A percentile compares a stretch with the other conserved stretches of the same genome.
These are phyloP conservation scores for Rhabdornis inornatus DNA, from an alignment of 2,113 vertebrate species.

Conservation along the genomic window DNA sequence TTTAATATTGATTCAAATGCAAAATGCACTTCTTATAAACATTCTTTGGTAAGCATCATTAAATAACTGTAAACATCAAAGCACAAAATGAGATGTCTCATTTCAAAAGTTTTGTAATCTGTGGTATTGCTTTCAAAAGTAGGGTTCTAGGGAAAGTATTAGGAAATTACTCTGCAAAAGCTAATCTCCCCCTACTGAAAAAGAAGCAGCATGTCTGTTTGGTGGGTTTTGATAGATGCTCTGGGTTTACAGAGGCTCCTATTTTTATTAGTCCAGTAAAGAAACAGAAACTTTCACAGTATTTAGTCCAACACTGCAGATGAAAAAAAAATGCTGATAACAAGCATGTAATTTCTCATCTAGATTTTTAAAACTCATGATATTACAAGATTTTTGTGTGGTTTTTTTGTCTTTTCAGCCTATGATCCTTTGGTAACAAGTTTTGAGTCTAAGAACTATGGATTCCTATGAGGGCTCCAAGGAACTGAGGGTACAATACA, in stretches of 20 bases:
- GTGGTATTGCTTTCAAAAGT: neutral
- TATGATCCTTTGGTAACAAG: neutral
- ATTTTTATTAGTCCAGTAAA: neutral
- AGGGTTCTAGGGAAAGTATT: neutral
- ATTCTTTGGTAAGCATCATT: neutral
- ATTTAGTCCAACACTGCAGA: neutral
- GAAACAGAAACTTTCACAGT: neutral
- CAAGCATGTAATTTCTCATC: neutral
- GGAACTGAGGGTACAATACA: neutral
- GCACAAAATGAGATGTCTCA: neutral
- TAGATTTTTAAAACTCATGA: neutral
- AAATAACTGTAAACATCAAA: neutral
- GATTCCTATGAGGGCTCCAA: neutral
- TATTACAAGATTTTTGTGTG: neutral
- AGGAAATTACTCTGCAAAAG: neutral
- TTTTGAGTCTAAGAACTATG: neutral
- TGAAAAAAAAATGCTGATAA: neutral
- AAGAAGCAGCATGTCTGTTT: neutral
- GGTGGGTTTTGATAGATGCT: neutral
- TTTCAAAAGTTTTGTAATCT: neutral
- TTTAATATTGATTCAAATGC: neutral
- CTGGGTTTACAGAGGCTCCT: neutral
- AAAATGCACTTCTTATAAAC: neutral
- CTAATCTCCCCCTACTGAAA: neutral
- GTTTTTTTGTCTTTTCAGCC: neutral